These are phyloP conservation scores for Conopomorpha cramerella DNA, from an alignment of 1,140 invertebrate species.

Conservation along the genomic window DNA sequence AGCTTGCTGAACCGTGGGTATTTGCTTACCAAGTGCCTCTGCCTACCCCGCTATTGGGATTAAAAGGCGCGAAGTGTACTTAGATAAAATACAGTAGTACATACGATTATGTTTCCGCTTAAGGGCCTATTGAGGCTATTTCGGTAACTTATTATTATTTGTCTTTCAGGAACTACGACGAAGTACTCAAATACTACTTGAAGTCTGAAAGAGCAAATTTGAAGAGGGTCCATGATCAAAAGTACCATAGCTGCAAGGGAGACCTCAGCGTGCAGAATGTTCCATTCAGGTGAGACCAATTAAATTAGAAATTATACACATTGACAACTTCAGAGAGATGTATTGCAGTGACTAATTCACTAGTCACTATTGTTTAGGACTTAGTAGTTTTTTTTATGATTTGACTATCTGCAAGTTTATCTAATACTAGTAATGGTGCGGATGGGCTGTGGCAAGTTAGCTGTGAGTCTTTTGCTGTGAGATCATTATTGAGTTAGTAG, in stretches of 20 bases:
- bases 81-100: no score
- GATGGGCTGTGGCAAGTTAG: no score
- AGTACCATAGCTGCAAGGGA: constrained; percentile 63
- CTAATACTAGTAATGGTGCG: no score
- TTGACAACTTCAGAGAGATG: not conserved
- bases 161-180: constrained; percentile 67
- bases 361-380: not conserved
- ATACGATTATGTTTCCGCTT: no score
- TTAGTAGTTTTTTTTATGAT: not conserved
- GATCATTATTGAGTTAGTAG: no score
- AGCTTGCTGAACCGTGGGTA: no score
- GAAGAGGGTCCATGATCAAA: constrained; percentile 48
- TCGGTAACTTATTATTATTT: not conserved
- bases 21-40: no score
- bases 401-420: not conserved
- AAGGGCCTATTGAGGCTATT: no score
- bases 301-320: not conserved
- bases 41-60: no score
- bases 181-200: constrained; percentile 71
- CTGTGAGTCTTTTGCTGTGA: no score
- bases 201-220: constrained; percentile 65
- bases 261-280: constrained; percentile 62
- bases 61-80: no score
- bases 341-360: not conserved
- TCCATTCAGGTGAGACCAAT: constrained; percentile 45